Conservation (phyloP, 2,888 invertebrate genomes). For the Melitaea athalia region DNA sequence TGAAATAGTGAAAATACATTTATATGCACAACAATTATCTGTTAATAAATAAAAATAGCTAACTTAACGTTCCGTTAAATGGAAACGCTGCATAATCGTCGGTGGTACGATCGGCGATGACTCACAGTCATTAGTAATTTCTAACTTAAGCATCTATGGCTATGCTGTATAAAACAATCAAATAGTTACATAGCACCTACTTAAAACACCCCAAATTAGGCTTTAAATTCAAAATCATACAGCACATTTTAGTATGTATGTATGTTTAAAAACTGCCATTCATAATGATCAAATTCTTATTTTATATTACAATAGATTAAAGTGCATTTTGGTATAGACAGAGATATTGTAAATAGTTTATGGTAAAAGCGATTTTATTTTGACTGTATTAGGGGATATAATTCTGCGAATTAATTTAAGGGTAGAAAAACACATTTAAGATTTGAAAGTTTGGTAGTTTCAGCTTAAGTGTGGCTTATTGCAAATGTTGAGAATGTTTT, state of each 20-base stretch:
- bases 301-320: not conserved
- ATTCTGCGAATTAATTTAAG: not conserved
- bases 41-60: not conserved
- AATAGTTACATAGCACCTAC: constrained; percentile 12
- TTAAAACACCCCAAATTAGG: not conserved
- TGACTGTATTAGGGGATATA: not conserved
- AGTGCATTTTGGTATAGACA: constrained; percentile 4
- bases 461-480: not conserved
- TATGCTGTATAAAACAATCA: constrained; percentile 32
- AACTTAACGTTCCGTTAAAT: constrained; percentile 16
- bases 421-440: not conserved
- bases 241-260: constrained; percentile 1
- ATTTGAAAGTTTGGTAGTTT: constrained; percentile 6
- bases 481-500: constrained; percentile 4
- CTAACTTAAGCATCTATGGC: constrained; percentile 40
- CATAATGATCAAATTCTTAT: constrained; percentile 5
- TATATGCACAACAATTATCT: not conserved
- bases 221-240: not conserved
- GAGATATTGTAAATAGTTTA: not conserved
- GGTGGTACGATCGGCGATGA: constrained; percentile 35
- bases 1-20: not conserved
- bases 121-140: constrained; percentile 43
- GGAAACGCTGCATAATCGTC: constrained; percentile 26
- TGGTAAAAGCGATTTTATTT: not conserved
- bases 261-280: not conserved